Evolutionary conservation across 2,113 vertebrate genomes (phyloP), one percentile per base, ranked within the genome.

Genomic region (Polyodon spathula): DNA sequence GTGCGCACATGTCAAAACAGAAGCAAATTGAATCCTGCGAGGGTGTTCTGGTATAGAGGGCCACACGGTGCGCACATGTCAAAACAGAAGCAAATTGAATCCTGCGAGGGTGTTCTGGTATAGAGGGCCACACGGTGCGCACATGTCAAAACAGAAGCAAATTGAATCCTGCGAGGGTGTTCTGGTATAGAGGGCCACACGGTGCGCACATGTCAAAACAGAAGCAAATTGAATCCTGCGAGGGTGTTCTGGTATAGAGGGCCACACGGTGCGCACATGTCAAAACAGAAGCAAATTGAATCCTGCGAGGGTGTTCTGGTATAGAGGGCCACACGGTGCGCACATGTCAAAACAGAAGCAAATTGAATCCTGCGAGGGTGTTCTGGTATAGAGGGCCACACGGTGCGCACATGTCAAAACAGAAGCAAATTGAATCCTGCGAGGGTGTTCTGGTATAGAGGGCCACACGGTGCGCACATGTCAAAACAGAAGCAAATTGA

Each of bases 81-180:
- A 51, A 64, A 41, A 54, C 69, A 59, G 38, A 56, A 63, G 63
- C 53, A 7, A 40, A 57, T 52, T 53, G 48, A 52, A 6, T 37
- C 56, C 43, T 38, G 17, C 27, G 27, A 27, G 1, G 27, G 27
- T 27, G 27, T 27, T 27, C 3, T 27, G 27, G 27, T 1, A 27
- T 27, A 27, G 27, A 2, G 27, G 27, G 27, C 27, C 27, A 27
- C 27, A 27, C 27, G 3, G 27, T 27, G 27, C 27, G 1, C 27
- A 27, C 27, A 2, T 27, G 27, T 27, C 1, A 51, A 64, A 41
- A 54, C 69, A 59, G 38, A 56, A 63, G 63, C 53, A 7, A 40
- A 57, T 52, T 53, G 48, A 52, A 6, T 37, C 56, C 43, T 38
- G 17, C 27, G 27, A 27, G 1, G 27, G 27, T 27, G 27, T 27